A percentile compares a stretch with the other conserved stretches of the same genome.
Conservation (phyloP, 2,113 vertebrate species). For the Fulmarus glacialis region DNA sequence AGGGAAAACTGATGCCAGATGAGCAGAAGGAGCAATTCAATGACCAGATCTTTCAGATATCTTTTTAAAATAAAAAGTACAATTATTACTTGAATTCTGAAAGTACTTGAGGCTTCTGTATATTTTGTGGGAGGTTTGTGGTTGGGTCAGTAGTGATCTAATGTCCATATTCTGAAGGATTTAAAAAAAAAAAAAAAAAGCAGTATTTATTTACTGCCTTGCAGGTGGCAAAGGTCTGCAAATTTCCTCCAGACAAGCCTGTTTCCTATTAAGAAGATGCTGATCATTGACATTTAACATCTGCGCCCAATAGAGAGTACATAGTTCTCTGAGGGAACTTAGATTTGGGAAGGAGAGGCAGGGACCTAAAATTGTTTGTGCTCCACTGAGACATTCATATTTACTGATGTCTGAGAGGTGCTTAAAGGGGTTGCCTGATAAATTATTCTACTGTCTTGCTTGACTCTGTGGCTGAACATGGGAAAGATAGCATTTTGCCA, state of each 20-base stretch:
- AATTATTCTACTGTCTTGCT: conserved; percentile 1
- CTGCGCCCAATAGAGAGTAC: background rate
- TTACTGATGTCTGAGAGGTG: background rate
- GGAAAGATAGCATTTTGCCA: background rate
- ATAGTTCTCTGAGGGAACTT: background rate
- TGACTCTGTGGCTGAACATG: background rate
- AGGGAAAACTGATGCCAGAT: background rate
- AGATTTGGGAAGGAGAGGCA: background rate
- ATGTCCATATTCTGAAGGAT: background rate
- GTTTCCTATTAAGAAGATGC: background rate
- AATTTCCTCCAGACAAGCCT: background rate
- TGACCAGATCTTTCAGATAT: background rate
- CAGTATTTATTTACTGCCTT: background rate
- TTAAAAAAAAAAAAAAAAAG: background rate
- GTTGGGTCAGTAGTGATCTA: background rate
- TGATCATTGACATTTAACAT: conserved; percentile 29
- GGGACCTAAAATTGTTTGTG: background rate
- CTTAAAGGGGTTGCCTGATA: background rate
- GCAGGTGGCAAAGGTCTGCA: conserved; percentile 2
- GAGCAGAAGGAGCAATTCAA: background rate
- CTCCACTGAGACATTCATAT: background rate
- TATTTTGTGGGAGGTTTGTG: background rate
- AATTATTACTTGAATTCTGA: background rate
- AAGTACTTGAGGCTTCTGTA: background rate
- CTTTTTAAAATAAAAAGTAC: background rate